phyloP scores from a whole-genome alignment of 1,140 invertebrate species.

The Caenorhabditis briggsae region DNA sequence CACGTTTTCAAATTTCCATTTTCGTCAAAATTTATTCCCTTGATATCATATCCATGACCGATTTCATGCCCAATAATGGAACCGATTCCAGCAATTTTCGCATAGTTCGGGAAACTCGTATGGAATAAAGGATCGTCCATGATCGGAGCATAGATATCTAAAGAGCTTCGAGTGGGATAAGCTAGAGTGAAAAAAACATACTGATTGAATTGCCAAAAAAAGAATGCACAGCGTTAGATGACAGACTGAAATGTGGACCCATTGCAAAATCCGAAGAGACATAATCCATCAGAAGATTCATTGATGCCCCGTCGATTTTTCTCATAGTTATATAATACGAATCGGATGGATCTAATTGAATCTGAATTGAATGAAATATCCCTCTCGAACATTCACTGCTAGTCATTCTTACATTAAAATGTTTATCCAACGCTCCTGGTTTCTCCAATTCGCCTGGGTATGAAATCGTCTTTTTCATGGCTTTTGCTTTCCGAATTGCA shows the following conservation, averaged over 20 bases:
- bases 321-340: neutral
- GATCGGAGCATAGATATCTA: neutral
- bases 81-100: neutral
- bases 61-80: constrained; percentile 12
- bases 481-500: neutral
- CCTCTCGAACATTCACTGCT: neutral
- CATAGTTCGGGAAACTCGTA: neutral
- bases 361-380: neutral
- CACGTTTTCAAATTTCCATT: neutral
- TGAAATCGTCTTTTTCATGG: neutral
- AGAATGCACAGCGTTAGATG: neutral
- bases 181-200: neutral
- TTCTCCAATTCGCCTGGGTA: neutral
- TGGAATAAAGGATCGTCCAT: neutral
- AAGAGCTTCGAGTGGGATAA: neutral
- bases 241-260: neutral
- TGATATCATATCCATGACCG: neutral
- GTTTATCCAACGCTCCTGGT: neutral
- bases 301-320: neutral
- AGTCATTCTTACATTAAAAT: neutral
- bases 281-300: neutral
- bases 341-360: neutral
- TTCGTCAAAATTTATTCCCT: neutral
- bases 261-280: neutral
- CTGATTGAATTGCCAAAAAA: neutral